Conservation (phyloP, 2,888 invertebrate genomes). For the Ecdyonurus torrentis region DNA sequence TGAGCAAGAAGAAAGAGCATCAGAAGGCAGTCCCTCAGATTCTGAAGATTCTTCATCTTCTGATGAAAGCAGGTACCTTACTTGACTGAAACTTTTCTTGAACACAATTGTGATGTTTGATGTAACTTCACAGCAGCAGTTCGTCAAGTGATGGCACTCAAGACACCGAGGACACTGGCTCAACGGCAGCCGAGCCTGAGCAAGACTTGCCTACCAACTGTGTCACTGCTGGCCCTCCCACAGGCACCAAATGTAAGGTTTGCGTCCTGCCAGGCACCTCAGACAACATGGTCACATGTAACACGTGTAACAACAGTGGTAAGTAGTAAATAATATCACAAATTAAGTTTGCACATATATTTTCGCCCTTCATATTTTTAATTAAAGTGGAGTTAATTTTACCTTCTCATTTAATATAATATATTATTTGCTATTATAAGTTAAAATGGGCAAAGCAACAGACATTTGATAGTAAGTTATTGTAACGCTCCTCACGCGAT, state of each 20-base stretch:
- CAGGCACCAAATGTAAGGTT: conserved; percentile 28
- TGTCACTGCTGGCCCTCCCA: conserved; percentile 1
- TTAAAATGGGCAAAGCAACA: too few species aligned
- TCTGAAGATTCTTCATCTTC: conserved; percentile 31
- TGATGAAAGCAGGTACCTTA: conserved; percentile 29
- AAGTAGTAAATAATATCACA: too few species aligned
- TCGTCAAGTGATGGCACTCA: conserved; percentile 29
- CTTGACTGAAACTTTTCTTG: neutral
- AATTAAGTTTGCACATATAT: too few species aligned
- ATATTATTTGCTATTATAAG: neutral
- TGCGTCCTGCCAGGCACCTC: conserved; percentile 27
- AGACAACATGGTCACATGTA: conserved; percentile 37
- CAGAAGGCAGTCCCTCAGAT: conserved; percentile 36
- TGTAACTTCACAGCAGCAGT: conserved; percentile 19
- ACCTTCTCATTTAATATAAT: too few species aligned
- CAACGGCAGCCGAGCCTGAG: conserved; percentile 14
- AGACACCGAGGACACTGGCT: conserved; percentile 23
- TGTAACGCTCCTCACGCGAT: neutral
- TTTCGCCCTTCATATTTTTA: too few species aligned
- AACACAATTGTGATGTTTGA: conserved; percentile 8
- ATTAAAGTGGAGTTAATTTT: too few species aligned
- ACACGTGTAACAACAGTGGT: conserved; percentile 42
- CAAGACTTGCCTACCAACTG: conserved; percentile 6
- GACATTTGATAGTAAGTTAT: conserved; percentile 1
- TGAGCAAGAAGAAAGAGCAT: conserved; percentile 30